Conservation (phyloP, 2,113 vertebrate species). For the Lutjanus erythropterus region DNA sequence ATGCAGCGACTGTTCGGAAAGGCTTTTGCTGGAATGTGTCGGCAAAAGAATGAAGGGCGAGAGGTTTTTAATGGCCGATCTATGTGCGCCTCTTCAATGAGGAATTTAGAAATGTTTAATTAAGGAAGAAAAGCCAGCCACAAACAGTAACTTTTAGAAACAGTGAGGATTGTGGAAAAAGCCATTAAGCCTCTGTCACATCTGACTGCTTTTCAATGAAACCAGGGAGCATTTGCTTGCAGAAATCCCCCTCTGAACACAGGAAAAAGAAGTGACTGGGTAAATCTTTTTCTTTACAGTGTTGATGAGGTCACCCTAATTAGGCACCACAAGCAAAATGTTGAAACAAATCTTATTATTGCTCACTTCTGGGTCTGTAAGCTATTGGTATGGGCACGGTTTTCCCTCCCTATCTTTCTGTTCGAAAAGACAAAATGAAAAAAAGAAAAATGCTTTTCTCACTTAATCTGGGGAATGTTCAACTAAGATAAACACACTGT, state of each 20-base stretch:
- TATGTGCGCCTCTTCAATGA: slow-evolving; percentile 11
- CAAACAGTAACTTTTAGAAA: slow-evolving; percentile 47
- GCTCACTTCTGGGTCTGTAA: slow-evolving; percentile 30
- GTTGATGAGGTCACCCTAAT: slow-evolving; percentile 50
- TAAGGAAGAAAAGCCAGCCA: slow-evolving; percentile 51
- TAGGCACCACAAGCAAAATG: slow-evolving; percentile 42
- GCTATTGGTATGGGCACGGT: slow-evolving; percentile 1
- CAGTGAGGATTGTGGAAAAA: slow-evolving; percentile 57
- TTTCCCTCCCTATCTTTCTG: slow-evolving; percentile 8
- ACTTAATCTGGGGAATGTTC: slow-evolving; percentile 57
- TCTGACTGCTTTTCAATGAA: slow-evolving; percentile 76
- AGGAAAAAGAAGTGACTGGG: slow-evolving; percentile 19
- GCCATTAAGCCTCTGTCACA: slow-evolving; percentile 79
- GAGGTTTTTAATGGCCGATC: slow-evolving; percentile 22
- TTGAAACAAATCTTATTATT: slow-evolving; percentile 51
- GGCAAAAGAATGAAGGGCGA: slow-evolving; percentile 1
- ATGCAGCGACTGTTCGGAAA: not conserved
- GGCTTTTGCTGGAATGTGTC: slow-evolving; percentile 19
- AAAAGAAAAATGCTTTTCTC: not conserved
- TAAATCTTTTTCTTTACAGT: slow-evolving; percentile 48
- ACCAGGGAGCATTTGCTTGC: slow-evolving; percentile 42
- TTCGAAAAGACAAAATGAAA: slow-evolving; percentile 2
- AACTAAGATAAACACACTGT: slow-evolving; percentile 50
- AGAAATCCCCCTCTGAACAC: slow-evolving; percentile 48
- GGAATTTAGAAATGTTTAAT: slow-evolving; percentile 65